phyloP scores from a whole-genome alignment of 2,113 vertebrate genomes.

The Corythaixoides concolor region DNA sequence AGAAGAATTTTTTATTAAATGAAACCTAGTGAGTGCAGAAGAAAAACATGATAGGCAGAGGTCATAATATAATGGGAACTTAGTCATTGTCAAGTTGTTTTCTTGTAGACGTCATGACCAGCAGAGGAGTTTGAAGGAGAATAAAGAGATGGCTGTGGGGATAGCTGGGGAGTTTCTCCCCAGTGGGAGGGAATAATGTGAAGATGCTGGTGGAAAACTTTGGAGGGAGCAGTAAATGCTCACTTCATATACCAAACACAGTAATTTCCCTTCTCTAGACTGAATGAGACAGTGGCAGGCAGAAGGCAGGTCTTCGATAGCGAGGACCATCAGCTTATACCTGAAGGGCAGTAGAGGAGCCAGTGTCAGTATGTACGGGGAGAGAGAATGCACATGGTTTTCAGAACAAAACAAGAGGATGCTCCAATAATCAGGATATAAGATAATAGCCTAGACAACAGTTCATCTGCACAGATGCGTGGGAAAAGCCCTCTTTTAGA shows the following conservation, averaged over 20 bases:
- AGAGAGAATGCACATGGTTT: neutral
- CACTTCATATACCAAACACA: neutral
- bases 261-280: neutral
- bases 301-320: neutral
- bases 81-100: neutral
- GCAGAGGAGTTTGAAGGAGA: neutral
- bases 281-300: neutral
- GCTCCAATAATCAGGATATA: neutral
- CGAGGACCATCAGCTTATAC: neutral
- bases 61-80: neutral
- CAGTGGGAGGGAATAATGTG: neutral
- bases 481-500: neutral
- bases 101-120: neutral
- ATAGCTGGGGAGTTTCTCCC: neutral
- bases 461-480: neutral
- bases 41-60: neutral
- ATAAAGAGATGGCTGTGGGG: neutral
- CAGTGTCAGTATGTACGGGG: too few relatives aligned
- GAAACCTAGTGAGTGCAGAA: neutral
- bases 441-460: neutral
- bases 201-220: neutral
- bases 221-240: neutral
- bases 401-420: neutral
- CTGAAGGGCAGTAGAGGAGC: neutral
- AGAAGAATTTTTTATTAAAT: neutral